Conservation (phyloP, 2,797 vertebrate genomes). For the Zenarchopterus dispar region DNA sequence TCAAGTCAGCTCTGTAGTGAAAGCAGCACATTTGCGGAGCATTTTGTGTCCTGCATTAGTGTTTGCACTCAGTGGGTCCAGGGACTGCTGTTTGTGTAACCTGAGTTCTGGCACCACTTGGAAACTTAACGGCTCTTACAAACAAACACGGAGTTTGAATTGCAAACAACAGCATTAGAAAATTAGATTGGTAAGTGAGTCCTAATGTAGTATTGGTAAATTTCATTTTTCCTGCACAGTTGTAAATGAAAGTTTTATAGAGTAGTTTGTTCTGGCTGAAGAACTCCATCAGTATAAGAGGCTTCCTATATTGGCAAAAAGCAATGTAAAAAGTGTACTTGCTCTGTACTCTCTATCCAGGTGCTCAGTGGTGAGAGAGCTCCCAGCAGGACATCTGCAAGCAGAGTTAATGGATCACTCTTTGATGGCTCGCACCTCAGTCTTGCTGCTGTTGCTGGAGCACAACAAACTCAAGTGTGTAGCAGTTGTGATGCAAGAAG, state of each 20-base stretch:
- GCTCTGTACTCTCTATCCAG: conserved; percentile 70
- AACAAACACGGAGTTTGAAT: conserved; percentile 46
- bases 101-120: conserved; percentile 4
- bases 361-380: conserved; percentile 61
- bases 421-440: conserved; percentile 85
- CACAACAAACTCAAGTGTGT: conserved; percentile 33
- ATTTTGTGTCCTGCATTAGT: conserved; percentile 13
- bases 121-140: conserved; percentile 24
- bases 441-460: conserved; percentile 39
- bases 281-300: conserved; percentile 37
- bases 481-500: conserved; percentile 37
- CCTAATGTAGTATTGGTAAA: conserved; percentile 48
- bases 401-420: conserved; percentile 60
- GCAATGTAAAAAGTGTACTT: conserved; percentile 29
- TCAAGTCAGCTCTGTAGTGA: conserved; percentile 13
- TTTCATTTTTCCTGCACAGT: conserved; percentile 41
- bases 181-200: conserved; percentile 55
- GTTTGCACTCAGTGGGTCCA: conserved; percentile 27
- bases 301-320: conserved; percentile 49
- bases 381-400: conserved; percentile 48
- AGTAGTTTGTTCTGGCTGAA: conserved; percentile 49
- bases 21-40: conserved; percentile 8
- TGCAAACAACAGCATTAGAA: conserved; percentile 29
- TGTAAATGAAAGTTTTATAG: conserved; percentile 56
- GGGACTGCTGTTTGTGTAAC: conserved; percentile 20